phyloP scores from a whole-genome alignment of 2,113 vertebrate species.

The Emydocephalus ijimae region DNA sequence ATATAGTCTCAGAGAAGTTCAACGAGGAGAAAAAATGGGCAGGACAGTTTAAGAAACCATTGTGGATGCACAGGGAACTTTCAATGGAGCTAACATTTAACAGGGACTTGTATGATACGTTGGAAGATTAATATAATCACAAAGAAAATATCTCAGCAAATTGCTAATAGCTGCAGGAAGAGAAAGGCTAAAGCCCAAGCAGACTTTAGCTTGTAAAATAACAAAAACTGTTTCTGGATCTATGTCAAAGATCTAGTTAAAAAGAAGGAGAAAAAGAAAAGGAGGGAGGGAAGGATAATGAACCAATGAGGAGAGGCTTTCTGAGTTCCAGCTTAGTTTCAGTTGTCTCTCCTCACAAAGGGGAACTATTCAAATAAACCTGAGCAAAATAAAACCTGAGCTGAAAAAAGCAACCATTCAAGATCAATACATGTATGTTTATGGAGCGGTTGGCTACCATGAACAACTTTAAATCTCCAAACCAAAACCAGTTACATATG shows the following conservation, averaged over 20 bases:
- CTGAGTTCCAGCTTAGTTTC: not conserved
- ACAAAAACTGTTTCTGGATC: not conserved
- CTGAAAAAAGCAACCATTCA: not conserved
- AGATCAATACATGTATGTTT: not conserved
- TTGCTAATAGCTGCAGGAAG: not conserved
- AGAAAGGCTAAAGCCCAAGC: not conserved
- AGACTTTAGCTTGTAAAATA: not conserved
- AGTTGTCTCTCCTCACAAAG: not conserved
- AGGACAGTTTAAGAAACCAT: not conserved
- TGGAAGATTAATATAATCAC: not conserved
- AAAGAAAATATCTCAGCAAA: not conserved
- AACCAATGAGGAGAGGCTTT: not conserved
- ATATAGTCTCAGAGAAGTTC: not conserved
- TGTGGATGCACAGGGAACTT: not conserved
- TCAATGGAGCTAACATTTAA: not conserved
- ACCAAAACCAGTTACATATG: not conserved
- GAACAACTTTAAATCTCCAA: not conserved
- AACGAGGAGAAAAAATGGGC: not conserved
- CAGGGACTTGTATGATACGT: not conserved
- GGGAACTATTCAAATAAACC: not conserved
- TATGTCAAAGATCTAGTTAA: not conserved
- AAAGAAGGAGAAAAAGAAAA: not conserved
- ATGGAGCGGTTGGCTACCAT: not conserved
- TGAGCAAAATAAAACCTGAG: not conserved
- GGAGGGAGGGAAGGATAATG: not conserved